Conservation (phyloP, 2,113 vertebrate species). For the Misgurnus mizolepis region DNA sequence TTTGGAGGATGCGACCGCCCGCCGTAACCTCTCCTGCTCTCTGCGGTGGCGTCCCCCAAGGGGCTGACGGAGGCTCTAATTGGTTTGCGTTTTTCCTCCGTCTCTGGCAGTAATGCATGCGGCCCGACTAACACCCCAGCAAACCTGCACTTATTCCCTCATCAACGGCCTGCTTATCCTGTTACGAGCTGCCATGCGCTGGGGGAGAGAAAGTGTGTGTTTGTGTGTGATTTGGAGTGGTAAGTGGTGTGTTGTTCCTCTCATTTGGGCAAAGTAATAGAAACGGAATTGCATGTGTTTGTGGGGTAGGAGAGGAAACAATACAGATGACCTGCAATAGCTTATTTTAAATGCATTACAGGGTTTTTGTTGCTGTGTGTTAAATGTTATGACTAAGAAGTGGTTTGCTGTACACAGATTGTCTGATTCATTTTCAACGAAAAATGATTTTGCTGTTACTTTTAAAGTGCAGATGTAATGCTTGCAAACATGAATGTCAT, state of each 20-base stretch:
- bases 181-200: constrained; percentile 38
- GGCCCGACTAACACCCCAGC: constrained; percentile 40
- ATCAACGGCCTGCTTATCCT: constrained; percentile 48
- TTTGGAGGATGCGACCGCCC: constrained; percentile 73
- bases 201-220: not conserved
- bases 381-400: not conserved
- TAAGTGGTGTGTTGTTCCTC: not conserved
- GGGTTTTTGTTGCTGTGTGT: not conserved
- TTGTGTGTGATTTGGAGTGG: not conserved
- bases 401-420: not conserved
- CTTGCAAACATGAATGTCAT: not conserved
- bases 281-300: not conserved
- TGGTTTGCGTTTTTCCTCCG: constrained; percentile 66
- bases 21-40: constrained; percentile 75
- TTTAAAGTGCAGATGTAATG: not conserved
- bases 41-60: constrained; percentile 65
- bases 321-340: not conserved
- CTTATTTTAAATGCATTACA: not conserved
- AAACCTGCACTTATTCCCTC: constrained; percentile 33
- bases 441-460: not conserved
- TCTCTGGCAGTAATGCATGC: constrained; percentile 47
- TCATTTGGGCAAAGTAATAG: not conserved
- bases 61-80: constrained; percentile 72
- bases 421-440: not conserved
- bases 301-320: not conserved